Percentiles rank a stretch among this genome's conserved stretches.
These are phyloP conservation scores for Isoperla grammatica DNA, from an alignment of 2,888 invertebrate genomes.

Conservation along the genomic window DNA sequence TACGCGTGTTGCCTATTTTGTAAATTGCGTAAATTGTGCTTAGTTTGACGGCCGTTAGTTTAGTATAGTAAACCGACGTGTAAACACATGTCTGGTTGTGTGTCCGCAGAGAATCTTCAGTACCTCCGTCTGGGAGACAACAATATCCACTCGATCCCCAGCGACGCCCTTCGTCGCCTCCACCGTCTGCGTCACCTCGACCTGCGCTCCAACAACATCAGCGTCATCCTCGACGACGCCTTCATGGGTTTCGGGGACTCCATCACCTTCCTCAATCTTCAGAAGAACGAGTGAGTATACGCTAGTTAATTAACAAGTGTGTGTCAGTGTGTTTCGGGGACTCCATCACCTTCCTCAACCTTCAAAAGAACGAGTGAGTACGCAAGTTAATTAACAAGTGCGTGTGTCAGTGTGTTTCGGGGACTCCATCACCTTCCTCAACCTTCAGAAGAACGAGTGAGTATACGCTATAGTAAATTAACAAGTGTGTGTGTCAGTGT, in stretches of 20 bases:
- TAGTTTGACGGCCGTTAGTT: too few species aligned
- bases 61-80: too few species aligned
- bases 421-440: slow-evolving; percentile 87
- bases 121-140: slow-evolving; percentile 86
- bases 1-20: too few species aligned
- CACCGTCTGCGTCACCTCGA: slow-evolving; percentile 57
- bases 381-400: neutral
- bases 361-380: slow-evolving; percentile 86
- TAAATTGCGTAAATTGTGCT: too few species aligned
- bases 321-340: slow-evolving; percentile 85
- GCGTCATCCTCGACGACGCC: slow-evolving; percentile 74
- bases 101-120: slow-evolving; percentile 72
- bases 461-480: slow-evolving; percentile 37
- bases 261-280: slow-evolving; percentile 86
- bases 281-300: slow-evolving; percentile 78
- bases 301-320: neutral
- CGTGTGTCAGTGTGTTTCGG: slow-evolving; percentile 85
- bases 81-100: too few species aligned
- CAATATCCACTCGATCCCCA: slow-evolving; percentile 77
- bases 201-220: slow-evolving; percentile 69
- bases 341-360: slow-evolving; percentile 85
- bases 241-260: slow-evolving; percentile 86
- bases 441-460: slow-evolving; percentile 88
- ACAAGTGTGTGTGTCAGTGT: too few species aligned
- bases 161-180: slow-evolving; percentile 72